phyloP scores from a whole-genome alignment of 2,113 vertebrate genomes.

The Helogale parvula region DNA sequence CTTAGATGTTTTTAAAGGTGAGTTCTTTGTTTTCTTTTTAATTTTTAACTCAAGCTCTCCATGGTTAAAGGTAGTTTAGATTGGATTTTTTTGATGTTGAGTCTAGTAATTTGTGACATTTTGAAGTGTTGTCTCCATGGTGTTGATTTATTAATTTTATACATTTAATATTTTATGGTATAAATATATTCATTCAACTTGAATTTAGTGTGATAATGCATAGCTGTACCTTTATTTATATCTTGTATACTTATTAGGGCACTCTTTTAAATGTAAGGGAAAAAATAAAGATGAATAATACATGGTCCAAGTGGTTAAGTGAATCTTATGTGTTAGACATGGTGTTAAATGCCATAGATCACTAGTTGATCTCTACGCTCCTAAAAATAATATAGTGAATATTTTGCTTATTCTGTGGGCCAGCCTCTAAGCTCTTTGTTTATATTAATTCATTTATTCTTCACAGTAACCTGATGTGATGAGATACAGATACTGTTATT shows the following conservation, averaged over 20 bases:
- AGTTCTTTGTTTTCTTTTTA: not conserved
- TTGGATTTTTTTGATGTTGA: slow-evolving; percentile 36
- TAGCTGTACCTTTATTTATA: not conserved
- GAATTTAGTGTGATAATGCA: slow-evolving; percentile 14
- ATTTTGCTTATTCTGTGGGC: not conserved
- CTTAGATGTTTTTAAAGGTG: slow-evolving; percentile 16
- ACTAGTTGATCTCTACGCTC: not conserved
- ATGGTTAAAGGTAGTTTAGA: slow-evolving; percentile 34
- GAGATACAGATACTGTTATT: not conserved
- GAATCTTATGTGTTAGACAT: not conserved
- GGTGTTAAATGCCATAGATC: slow-evolving; percentile 10
- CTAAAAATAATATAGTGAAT: slow-evolving; percentile 1
- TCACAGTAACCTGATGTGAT: not conserved
- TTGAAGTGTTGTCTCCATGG: not conserved
- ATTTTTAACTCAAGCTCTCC: not conserved
- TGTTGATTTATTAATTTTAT: slow-evolving; percentile 44
- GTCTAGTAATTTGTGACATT: not conserved
- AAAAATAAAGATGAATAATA: slow-evolving; percentile 42
- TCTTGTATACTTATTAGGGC: not conserved
- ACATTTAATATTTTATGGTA: slow-evolving; percentile 40
- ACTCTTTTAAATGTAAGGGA: slow-evolving; percentile 18
- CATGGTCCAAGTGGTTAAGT: not conserved
- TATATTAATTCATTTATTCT: slow-evolving; percentile 40
- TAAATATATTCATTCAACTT: slow-evolving; percentile 3
- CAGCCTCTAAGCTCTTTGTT: not conserved